Evolutionary conservation across 1,140 invertebrate species (phyloP).

Genomic region (Conus ventricosus): DNA sequence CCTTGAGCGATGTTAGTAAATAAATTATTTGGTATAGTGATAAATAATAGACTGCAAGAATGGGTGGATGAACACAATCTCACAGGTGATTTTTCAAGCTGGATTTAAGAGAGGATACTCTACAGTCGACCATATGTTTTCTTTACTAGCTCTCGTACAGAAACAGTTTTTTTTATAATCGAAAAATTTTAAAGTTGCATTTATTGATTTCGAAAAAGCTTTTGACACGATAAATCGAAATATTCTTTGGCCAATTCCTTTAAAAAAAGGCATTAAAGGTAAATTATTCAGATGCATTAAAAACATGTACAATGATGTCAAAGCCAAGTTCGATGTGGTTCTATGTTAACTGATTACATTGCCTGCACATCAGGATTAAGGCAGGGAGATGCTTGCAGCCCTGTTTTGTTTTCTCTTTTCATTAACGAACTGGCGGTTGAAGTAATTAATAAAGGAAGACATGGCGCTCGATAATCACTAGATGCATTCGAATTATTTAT

Average conservation of each 20-base stretch:
- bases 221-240: conserved; percentile 12
- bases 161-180: conserved; percentile 4
- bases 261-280: neutral
- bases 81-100: neutral
- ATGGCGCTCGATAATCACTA: neutral
- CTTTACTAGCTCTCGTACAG: conserved; percentile 10
- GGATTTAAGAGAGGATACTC: conserved; percentile 19
- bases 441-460: neutral
- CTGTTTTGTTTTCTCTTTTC: conserved; percentile 17
- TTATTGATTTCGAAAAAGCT: conserved; percentile 18
- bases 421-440: conserved; percentile 9
- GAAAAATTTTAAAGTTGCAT: neutral
- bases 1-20: neutral
- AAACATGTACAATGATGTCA: neutral
- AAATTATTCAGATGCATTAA: conserved; percentile 4
- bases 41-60: conserved; percentile 9
- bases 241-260: neutral
- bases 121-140: neutral
- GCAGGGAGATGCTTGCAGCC: conserved; percentile 16
- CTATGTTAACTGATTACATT: neutral
- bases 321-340: neutral
- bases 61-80: conserved; percentile 15
- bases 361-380: neutral
- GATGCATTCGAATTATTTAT: conserved; percentile 3
- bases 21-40: neutral